These are phyloP conservation scores for Cosmopolites sordidus DNA, from an alignment of 2,888 invertebrate genomes.

Conservation along the genomic window DNA sequence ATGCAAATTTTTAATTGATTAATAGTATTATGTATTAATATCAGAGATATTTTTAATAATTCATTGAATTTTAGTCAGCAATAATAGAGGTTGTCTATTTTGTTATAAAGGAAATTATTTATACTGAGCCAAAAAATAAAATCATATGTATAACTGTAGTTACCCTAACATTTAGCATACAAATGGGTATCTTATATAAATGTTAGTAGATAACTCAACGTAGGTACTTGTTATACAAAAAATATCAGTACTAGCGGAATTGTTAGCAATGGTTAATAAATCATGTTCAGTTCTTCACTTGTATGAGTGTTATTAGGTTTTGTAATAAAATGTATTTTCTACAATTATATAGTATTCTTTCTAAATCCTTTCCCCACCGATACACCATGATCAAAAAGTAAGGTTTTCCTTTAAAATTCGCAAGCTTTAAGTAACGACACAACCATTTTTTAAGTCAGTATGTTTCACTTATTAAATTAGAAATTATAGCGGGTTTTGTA, in stretches of 20 bases:
- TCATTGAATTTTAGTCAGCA: not conserved
- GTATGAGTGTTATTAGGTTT: conserved; percentile 20
- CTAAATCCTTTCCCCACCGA: too few species aligned
- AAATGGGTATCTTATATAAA: conserved; percentile 22
- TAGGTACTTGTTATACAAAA: conserved; percentile 27
- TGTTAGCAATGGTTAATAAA: conserved; percentile 11
- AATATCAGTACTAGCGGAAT: conserved; percentile 24
- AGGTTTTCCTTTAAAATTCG: too few species aligned
- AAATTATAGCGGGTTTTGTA: too few species aligned
- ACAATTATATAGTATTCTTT: too few species aligned
- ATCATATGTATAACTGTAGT: conserved; percentile 12
- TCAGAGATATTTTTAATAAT: not conserved
- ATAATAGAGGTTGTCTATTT: conserved; percentile 7
- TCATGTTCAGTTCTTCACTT: conserved; percentile 11
- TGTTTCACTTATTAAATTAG: too few species aligned
- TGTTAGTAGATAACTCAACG: conserved; percentile 23
- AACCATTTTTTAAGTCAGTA: too few species aligned
- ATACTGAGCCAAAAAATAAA: not conserved
- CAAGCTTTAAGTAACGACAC: too few species aligned
- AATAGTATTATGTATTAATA: not conserved
- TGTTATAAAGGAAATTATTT: not conserved
- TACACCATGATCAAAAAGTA: too few species aligned
- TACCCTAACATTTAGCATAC: conserved; percentile 20
- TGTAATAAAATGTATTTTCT: conserved; percentile 25
- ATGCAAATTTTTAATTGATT: not conserved